phyloP scores from a whole-genome alignment of 1,140 invertebrate genomes.

The Riptortus pedestris region DNA sequence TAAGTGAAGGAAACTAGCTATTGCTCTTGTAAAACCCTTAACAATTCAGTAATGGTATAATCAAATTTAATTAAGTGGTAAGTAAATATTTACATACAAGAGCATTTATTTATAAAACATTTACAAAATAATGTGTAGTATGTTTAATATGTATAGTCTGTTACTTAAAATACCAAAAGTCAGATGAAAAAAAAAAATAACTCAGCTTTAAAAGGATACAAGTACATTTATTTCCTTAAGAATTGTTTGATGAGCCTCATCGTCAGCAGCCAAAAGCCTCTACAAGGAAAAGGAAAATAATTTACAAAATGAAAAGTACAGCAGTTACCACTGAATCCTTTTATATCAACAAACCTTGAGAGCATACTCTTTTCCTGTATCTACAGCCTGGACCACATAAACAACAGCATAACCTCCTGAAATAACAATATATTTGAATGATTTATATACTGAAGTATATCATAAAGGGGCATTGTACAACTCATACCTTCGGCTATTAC shows the following conservation, averaged over 20 bases:
- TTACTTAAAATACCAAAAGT: too few relatives aligned
- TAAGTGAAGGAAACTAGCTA: too few relatives aligned
- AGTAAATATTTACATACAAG: too few relatives aligned
- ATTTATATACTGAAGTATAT: neutral
- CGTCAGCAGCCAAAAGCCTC: slow-evolving; percentile 66
- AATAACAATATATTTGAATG: slow-evolving; percentile 35
- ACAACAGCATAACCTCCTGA: slow-evolving; percentile 90
- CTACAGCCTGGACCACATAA: slow-evolving; percentile 81
- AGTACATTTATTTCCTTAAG: slow-evolving; percentile 64
- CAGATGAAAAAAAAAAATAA: too few relatives aligned
- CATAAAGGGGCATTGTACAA: neutral
- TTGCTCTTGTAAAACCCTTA: too few relatives aligned
- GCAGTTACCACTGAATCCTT: too few relatives aligned
- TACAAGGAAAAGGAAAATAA: slow-evolving; percentile 33
- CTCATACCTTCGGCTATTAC: slow-evolving; percentile 84
- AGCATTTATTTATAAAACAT: too few relatives aligned
- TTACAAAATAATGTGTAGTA: too few relatives aligned
- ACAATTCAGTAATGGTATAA: too few relatives aligned
- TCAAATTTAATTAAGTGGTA: too few relatives aligned
- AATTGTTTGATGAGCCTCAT: slow-evolving; percentile 63
- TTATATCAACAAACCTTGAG: slow-evolving; percentile 56
- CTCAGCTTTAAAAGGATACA: slow-evolving; percentile 37
- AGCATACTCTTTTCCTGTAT: slow-evolving; percentile 79
- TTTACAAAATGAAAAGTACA: neutral
- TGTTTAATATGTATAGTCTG: too few relatives aligned